Evolutionary conservation across 2,797 vertebrate species (phyloP), one percentile per base, ranked within the genome.

Genomic region (Threskiornis aethiopicus): DNA sequence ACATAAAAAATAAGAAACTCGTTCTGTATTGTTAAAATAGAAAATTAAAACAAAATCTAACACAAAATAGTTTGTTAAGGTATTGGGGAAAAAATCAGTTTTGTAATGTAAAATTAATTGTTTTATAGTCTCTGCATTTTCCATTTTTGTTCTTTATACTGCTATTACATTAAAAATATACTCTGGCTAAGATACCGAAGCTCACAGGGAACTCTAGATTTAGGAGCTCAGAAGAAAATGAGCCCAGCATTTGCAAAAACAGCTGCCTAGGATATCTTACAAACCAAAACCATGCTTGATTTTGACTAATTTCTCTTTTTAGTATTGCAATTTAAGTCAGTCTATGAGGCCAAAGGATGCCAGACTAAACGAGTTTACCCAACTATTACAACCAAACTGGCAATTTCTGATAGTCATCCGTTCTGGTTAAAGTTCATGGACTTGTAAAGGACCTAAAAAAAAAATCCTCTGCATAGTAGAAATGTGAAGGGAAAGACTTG

Each of bases 51-150:
- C 22, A 90, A 57, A 88, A 54, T 37, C 11, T 6, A 81, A 47
- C 3, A 67, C 6, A 64, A 49, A 84, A 66, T 12, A 73, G 37
- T 41, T 66, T 75, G 51, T 75, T 76, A 73, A 64, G 37, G 16
- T 75, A 61, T 25, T 19, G 52, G 58, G 1, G 7, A 52, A 42
- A 66, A 86, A 55, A 42, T 0, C 0, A 0, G 1, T 20, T 54
- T 76, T 87, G 12, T 79, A 25, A 59, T 9, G 13, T 25, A 42
- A 90, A 88, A 77, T 47, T 7, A 89, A 72, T 67, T 61, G 10
- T 51, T 70, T 25, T 66, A 26, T 39, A 77, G 33, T 65, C 26
- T 29, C 58, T 58, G 44, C 28, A 47, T 69, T 92, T 78, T 59
- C 22, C 14, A 51, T 44, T 83, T 88, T 39, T 71, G 31, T 47